A percentile compares a stretch with the other conserved stretches of the same genome.
phyloP scores from a whole-genome alignment of 1,140 invertebrate genomes.

The Wiebesia pumilae region DNA sequence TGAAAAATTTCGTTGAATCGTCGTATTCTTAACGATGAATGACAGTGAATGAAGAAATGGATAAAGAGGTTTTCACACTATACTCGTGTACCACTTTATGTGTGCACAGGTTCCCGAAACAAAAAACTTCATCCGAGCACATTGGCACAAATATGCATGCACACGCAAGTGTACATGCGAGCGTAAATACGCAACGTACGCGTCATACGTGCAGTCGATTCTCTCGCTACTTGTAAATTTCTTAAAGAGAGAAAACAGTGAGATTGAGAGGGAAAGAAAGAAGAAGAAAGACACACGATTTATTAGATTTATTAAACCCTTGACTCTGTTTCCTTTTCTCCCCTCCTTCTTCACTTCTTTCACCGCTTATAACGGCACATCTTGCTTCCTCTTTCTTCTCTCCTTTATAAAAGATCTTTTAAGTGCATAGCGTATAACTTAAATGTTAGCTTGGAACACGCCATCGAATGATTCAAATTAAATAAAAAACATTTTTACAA shows the following conservation, averaged over 20 bases:
- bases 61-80: not conserved
- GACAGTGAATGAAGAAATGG: not conserved
- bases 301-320: not conserved
- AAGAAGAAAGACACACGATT: not conserved
- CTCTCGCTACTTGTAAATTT: constrained; percentile 1
- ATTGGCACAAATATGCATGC: not conserved
- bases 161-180: not conserved
- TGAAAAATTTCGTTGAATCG: too few relatives aligned
- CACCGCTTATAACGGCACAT: not conserved
- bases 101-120: not conserved
- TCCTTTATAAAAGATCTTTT: not conserved
- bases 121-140: not conserved
- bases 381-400: not conserved
- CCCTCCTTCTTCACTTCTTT: constrained; percentile 4
- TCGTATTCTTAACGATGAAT: too few relatives aligned
- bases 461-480: constrained; percentile 1
- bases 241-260: not conserved
- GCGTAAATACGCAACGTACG: not conserved
- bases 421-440: not conserved
- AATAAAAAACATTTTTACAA: not conserved
- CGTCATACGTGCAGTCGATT: not conserved
- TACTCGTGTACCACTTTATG: too few relatives aligned
- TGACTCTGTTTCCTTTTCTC: constrained; percentile 14
- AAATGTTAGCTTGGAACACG: not conserved
- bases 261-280: not conserved